Evolutionary conservation across 2,113 vertebrate species (phyloP).

Genomic region (Gulo gulo): DNA sequence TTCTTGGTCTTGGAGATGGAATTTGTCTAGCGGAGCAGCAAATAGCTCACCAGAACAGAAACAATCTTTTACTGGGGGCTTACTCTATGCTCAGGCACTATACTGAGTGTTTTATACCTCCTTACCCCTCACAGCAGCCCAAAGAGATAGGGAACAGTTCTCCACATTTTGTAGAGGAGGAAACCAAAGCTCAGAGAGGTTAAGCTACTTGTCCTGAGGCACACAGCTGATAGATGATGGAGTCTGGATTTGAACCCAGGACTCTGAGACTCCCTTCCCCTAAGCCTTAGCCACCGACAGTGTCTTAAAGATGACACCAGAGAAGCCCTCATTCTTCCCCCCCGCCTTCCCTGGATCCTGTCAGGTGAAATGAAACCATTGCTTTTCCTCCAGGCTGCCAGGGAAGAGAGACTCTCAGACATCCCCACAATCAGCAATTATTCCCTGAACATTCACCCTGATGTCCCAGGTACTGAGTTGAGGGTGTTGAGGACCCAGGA

Average conservation of each 20-base stretch:
- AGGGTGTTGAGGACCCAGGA: neutral
- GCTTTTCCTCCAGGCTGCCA: neutral
- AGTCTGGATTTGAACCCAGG: neutral
- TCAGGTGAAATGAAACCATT: neutral
- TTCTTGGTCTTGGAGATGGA: neutral
- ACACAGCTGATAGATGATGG: neutral
- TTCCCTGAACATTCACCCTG: neutral
- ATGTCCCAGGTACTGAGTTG: neutral
- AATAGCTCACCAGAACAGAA: neutral
- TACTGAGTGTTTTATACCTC: neutral
- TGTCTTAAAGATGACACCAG: neutral
- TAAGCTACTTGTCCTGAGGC: neutral
- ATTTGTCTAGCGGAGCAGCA: neutral
- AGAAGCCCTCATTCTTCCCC: neutral
- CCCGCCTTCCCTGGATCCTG: neutral
- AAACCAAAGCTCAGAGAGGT: constrained; percentile 5
- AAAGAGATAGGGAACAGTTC: neutral
- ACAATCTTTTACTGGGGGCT: neutral
- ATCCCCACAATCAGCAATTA: neutral
- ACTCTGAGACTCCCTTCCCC: neutral
- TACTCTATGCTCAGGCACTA: neutral
- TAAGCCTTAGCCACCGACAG: neutral
- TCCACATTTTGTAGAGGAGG: neutral
- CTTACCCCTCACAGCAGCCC: neutral
- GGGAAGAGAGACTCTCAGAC: neutral